Percentiles rank a stretch among this genome's conserved stretches.
phyloP scores from a whole-genome alignment of 2,113 vertebrate genomes.

The Nothobranchius furzeri region DNA sequence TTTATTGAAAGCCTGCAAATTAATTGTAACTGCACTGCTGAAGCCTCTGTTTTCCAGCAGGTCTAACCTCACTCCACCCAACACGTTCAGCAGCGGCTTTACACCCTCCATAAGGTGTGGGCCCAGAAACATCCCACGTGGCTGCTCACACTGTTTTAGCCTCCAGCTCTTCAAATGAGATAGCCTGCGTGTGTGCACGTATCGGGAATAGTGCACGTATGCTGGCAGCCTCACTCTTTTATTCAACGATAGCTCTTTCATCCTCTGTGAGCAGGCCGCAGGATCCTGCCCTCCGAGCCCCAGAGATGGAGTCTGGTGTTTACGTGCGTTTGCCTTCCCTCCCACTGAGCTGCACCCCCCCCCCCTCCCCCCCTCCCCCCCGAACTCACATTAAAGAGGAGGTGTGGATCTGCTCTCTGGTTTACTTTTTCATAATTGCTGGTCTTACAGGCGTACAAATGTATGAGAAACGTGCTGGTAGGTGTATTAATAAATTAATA shows the following conservation, averaged over 20 bases:
- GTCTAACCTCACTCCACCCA: constrained; percentile 60
- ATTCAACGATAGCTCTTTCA: constrained; percentile 84
- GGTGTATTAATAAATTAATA: not conserved
- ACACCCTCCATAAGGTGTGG: constrained; percentile 71
- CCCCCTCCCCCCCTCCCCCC: constrained; percentile 52
- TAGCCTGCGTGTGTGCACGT: constrained; percentile 46
- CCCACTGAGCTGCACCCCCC: constrained; percentile 57
- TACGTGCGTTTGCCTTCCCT: constrained; percentile 73
- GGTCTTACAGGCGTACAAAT: constrained; percentile 16
- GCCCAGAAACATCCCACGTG: constrained; percentile 74
- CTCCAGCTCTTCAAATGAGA: constrained; percentile 85
- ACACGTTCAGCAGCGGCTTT: constrained; percentile 68
- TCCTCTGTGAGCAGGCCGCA: constrained; percentile 71
- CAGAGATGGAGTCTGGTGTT: constrained; percentile 74
- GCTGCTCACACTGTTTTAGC: constrained; percentile 83
- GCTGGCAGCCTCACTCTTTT: constrained; percentile 83
- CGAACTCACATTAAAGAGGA: constrained; percentile 64
- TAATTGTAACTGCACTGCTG: constrained; percentile 12
- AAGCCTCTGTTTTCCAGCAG: constrained; percentile 17
- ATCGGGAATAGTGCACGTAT: constrained; percentile 76
- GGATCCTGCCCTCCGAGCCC: constrained; percentile 71
- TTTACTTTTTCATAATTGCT: constrained; percentile 54
- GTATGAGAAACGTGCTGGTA: constrained; percentile 15
- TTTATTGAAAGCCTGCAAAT: constrained; percentile 2
- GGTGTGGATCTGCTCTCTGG: constrained; percentile 54